Base-by-base conservation (phyloP, 2,797 vertebrate genomes). In the Cirrhinus mrigala region DNA sequence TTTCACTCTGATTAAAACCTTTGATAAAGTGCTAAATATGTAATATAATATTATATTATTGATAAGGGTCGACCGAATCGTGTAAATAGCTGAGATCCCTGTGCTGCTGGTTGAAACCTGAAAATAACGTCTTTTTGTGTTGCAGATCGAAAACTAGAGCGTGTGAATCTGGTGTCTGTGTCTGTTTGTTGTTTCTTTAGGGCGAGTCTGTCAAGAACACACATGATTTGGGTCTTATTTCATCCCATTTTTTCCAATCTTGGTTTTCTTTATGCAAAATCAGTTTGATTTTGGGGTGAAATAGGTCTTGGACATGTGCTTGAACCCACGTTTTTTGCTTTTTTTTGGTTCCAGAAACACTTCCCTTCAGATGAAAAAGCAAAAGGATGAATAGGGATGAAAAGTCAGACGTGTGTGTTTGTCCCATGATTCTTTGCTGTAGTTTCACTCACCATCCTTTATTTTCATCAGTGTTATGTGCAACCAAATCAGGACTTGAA, bases 381-480 rank as follows among this genome's bases (percentile, higher is more conserved):
- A 22, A 74, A 82, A 71, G 27, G 70, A 64, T 58, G 24, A 66
- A 29, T 48, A 48, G n/a, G n/a, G 37, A 46, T 29, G 40, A 60
- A 73, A 64, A 9, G 75, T 77, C 54, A 33, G 16, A 75, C 33
- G 16, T 27, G 56, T 20, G 16, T 62, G 48, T 82, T 50, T 71
- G 12, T 64, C 4, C 56, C 56, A 74, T 20, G 40, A 82, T 89
- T 83, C 91, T 90, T 88, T 91, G 89, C 88, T 86, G 87, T 86
- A 85, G 76, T 90, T 74, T 70, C 16, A 70, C 20, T 60, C 0
- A 14, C 68, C 2, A 12, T 82, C 74, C 81, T 89, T 62, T 89
- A 52, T 88, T 92, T 77, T 91, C 91, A 92, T 96, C 96, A 97
- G 96, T 97, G 96, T 97, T 97, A 95, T 92, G 84, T 90, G 88